Conservation (phyloP, 2,888 invertebrate species). For the Phania funesta region DNA sequence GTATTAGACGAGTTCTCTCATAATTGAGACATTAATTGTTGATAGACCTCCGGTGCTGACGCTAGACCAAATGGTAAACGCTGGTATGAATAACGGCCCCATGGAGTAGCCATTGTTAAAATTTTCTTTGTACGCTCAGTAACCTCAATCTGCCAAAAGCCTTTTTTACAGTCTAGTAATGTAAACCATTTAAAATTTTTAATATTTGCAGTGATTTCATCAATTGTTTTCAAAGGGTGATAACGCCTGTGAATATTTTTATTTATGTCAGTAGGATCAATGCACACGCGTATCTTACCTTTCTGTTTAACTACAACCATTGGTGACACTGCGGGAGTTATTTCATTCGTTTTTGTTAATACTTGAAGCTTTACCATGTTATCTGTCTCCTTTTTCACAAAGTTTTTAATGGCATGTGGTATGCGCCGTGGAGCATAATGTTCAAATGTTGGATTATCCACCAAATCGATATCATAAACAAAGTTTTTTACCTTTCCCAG, state of each 20-base stretch:
- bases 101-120: constrained; percentile 1
- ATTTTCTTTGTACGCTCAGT: constrained; percentile 61
- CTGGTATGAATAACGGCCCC: constrained; percentile 40
- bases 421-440: no score
- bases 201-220: constrained; percentile 59
- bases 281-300: no score
- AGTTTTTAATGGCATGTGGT: constrained; percentile 44
- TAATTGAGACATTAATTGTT: no score
- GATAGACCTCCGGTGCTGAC: no score
- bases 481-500: no score
- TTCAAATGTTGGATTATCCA: no score
- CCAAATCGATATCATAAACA: no score
- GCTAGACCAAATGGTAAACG: constrained; percentile 64
- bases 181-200: constrained; percentile 63
- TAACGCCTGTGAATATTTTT: no score
- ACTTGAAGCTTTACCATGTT: constrained; percentile 55
- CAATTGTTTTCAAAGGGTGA: constrained; percentile 61
- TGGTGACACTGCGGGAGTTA: constrained; percentile 54
- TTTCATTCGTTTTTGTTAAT: constrained; percentile 49
- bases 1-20: no score
- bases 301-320: no score
- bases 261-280: no score
- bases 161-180: constrained; percentile 56
- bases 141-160: constrained; percentile 69
- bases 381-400: constrained; percentile 58